Percentiles rank a stretch among this genome's conserved stretches.
Evolutionary conservation across 2,113 vertebrate species (phyloP).

Genomic region (Mormyrus lacerda): DNA sequence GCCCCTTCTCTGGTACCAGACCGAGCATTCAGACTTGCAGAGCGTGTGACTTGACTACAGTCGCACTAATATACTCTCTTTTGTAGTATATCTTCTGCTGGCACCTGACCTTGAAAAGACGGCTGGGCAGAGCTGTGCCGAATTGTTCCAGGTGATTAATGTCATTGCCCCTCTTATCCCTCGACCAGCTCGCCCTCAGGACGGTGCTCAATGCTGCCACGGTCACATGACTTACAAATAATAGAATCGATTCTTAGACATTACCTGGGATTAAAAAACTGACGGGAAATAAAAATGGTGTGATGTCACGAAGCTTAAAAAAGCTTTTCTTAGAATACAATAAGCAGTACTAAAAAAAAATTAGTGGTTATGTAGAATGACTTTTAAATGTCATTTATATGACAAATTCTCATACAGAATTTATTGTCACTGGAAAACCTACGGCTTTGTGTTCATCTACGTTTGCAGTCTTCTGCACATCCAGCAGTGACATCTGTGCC

Average conservation of each 20-base stretch:
- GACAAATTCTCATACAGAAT: not conserved
- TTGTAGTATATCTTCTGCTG: not conserved
- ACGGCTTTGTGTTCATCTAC: not conserved
- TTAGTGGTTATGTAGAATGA: not conserved
- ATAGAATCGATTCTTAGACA: not conserved
- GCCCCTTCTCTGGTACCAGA: not conserved
- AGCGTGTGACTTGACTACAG: not conserved
- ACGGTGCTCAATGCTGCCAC: not conserved
- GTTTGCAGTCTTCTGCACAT: not conserved
- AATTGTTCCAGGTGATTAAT: not conserved
- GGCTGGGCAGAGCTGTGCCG: not conserved
- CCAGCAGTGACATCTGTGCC: not conserved
- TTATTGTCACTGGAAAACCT: not conserved
- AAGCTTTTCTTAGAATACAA: not conserved
- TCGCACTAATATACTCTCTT: not conserved
- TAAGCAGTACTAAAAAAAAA: not conserved
- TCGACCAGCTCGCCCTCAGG: not conserved
- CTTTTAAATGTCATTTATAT: not conserved
- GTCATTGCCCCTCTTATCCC: not conserved
- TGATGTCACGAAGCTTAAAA: not conserved
- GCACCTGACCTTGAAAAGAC: not conserved
- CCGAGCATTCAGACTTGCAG: not conserved
- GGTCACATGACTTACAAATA: not conserved
- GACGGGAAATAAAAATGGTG: not conserved
- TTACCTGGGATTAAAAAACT: not conserved